Percentiles rank a stretch among this genome's conserved stretches.
Evolutionary conservation across 2,888 invertebrate genomes (phyloP).

Genomic region (Lasius platythorax): DNA sequence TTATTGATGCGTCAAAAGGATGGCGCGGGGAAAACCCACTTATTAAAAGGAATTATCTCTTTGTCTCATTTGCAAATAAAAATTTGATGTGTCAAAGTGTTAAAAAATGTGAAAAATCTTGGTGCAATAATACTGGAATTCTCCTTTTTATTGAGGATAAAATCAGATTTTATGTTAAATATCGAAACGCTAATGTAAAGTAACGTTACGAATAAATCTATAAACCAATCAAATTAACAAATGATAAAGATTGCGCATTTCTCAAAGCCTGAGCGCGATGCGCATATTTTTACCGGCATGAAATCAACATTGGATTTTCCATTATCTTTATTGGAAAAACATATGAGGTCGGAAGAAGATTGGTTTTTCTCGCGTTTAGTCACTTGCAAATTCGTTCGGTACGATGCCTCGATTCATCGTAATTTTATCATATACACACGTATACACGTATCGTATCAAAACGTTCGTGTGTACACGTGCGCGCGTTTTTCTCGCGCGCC

Average conservation of each 20-base stretch:
- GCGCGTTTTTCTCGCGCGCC: conserved; percentile 19
- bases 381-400: conserved; percentile 25
- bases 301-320: background rate
- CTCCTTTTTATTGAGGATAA: background rate
- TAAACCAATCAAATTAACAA: background rate
- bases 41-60: background rate
- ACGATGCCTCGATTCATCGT: conserved; percentile 34
- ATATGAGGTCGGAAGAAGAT: background rate
- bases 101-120: background rate
- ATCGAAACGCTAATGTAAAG: background rate
- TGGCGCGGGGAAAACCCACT: background rate
- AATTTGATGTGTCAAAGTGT: background rate
- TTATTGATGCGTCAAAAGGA: conserved; percentile 9
- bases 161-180: background rate
- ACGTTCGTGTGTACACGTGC: background rate
- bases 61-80: background rate
- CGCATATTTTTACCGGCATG: background rate
- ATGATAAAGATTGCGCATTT: background rate
- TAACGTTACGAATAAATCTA: background rate
- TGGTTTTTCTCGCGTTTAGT: conserved; percentile 38
- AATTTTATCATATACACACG: conserved; percentile 20
- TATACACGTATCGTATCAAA: background rate
- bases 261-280: background rate
- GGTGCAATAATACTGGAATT: background rate
- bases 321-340: background rate